Evolutionary conservation across 2,113 vertebrate species (phyloP), one percentile per base, ranked within the genome.

Genomic region (cattle (Bos taurus)): DNA sequence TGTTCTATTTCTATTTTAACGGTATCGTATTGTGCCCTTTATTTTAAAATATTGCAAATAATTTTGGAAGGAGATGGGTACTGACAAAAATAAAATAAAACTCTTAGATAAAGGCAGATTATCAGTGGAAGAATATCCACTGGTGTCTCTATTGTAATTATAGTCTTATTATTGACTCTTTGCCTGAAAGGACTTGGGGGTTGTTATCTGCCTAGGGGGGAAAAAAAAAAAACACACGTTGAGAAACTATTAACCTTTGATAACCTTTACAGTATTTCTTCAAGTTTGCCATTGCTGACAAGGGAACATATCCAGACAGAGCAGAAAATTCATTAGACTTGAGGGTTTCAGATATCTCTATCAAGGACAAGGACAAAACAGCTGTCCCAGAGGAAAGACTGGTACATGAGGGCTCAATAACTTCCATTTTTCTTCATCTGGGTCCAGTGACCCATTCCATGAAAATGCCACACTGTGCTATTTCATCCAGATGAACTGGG

Each of bases 301-400:
- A 91, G 86, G 82, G 86, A 97, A 84, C 36, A 94, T 94, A 96
- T 93, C 94, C 96, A 96, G 86, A 90, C 83, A 91, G 74, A 95
- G 90, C 28, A 89, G 94, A 96, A 98, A 98, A 97, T 97, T 97
- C 97, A 96, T 97, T 98, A 98, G 88, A 91, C 71, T 94, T 94
- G 88, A 98, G 97, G 82, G 96, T 96, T 97, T 97, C 97, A 97
- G 81, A 96, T 97, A 93, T 97, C 96, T 97, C 5, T 95, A 93
- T 97, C 95, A 97, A 97, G 96, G 97, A 95, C 97, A 97, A 96
- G 96, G 92, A 95, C 78, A 81, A 91, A 97, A 91, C 33, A 77
- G 56, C 95, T 96, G 92, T 96, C 86, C 40, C 21, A 74, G 91
- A 92, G 91, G 95, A 97, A 97, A 54, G 48, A 43, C 71, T 40